Evolutionary conservation across 2,888 invertebrate genomes (phyloP), one percentile per base, ranked within the genome.

Genomic region (Galerucella calmariensis): DNA sequence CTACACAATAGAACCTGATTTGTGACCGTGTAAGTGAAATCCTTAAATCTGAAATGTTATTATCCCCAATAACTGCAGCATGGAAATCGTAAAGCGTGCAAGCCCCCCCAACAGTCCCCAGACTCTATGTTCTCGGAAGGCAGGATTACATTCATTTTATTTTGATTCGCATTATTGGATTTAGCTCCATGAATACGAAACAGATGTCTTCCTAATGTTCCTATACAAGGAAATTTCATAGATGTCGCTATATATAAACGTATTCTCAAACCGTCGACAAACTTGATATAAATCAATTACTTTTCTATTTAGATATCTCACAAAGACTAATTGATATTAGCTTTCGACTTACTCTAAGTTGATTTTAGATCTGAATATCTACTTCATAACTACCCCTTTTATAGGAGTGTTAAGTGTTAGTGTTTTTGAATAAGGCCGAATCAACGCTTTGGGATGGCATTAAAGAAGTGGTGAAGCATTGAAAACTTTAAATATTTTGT

Each of bases 101-200:
- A 66, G 53, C 59, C 58, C 66, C 56, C 35, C 27, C n/a, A n/a
- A n/a, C n/a, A 65, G 56, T 65, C 44, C 20, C 44, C 41, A 63
- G 66, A 59, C 68, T 41, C 70, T 73, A 69, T 67, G 67, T 73
- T 65, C 71, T 67, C 48, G 69, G 72, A 44, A 65, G 77, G 77
- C 78, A 70, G 73, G 78, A 80, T 79, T 79, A 79, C 80, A 75
- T 76, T 79, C 71, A 78, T 79, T 75, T 78, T 77, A 80, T 78
- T 80, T 81, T 74, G 78, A 78, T 78, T 77, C 74, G 75, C 72
- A 61, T 79, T 81, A 81, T 81, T 81, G 79, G 75, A 81, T 81
- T 81, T 80, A 63, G 74, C 77, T 78, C 78, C 76, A 75, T 78
- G 79, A 80, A 81, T 79, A 74, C 77, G 78, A 77, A 65, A 75